These are phyloP conservation scores for Netelia melanura DNA, from an alignment of 2,888 invertebrate species.

Conservation along the genomic window DNA sequence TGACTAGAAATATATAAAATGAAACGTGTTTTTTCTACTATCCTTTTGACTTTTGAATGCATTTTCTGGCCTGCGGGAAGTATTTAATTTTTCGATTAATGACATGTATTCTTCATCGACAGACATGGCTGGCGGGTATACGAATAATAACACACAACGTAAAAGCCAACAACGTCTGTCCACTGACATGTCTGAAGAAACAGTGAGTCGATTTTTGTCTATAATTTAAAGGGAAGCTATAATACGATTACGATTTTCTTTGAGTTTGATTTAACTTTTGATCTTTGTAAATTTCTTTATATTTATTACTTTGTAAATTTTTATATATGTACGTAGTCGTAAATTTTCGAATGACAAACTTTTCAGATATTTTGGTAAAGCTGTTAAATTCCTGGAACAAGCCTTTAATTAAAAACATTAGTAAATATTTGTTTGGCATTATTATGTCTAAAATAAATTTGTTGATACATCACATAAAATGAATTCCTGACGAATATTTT, in stretches of 20 bases:
- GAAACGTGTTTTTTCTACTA: background rate
- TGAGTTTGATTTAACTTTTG: constrained; percentile 11
- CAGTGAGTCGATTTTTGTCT: constrained; percentile 92
- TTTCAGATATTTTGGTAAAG: too few relatives aligned
- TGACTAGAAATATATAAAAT: background rate
- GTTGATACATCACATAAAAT: too few relatives aligned
- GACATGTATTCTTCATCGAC: constrained; percentile 81
- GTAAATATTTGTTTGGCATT: too few relatives aligned
- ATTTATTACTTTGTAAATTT: too few relatives aligned
- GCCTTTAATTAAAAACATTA: too few relatives aligned
- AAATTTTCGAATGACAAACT: too few relatives aligned
- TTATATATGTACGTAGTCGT: too few relatives aligned
- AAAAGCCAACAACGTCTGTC: constrained; percentile 99
- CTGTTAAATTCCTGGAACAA: too few relatives aligned
- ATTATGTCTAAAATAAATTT: too few relatives aligned
- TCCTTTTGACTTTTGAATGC: background rate
- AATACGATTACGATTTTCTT: background rate
- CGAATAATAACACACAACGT: constrained; percentile 98
- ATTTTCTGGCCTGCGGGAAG: background rate
- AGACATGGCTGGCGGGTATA: constrained; percentile 98
- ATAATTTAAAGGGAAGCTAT: background rate
- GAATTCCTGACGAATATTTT: too few relatives aligned
- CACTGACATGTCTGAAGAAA: constrained; percentile 99
- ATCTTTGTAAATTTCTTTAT: too few relatives aligned
- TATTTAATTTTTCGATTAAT: constrained; percentile 51